These are phyloP conservation scores for Leptura quadrifasciata DNA, from an alignment of 2,888 invertebrate genomes.

Conservation along the genomic window DNA sequence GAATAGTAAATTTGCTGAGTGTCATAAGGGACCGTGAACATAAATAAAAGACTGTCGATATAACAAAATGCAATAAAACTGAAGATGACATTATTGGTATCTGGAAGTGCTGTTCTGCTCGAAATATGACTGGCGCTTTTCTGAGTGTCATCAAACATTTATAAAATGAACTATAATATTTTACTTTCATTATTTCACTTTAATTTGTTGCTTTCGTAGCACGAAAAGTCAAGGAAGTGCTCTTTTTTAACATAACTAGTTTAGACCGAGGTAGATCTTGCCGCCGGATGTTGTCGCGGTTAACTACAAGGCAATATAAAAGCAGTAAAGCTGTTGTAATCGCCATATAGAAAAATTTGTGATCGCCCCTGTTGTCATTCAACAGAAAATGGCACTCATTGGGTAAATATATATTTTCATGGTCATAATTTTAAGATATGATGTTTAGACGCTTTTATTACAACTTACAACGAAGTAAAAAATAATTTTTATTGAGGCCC, in stretches of 20 bases:
- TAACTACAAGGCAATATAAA: too few species aligned
- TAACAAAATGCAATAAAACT: slow-evolving; percentile 30
- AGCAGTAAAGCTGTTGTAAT: too few species aligned
- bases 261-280: neutral
- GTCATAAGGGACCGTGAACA: slow-evolving; percentile 6
- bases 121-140: slow-evolving; percentile 1
- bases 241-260: neutral
- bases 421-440: too few species aligned
- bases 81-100: slow-evolving; percentile 28
- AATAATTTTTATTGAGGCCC: too few species aligned
- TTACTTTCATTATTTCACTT: slow-evolving; percentile 14
- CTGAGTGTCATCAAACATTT: slow-evolving; percentile 1
- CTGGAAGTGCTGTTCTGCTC: slow-evolving; percentile 15
- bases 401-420: too few species aligned
- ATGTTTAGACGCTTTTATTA: too few species aligned
- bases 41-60: slow-evolving; percentile 17
- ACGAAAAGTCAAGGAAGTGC: neutral
- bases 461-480: too few species aligned
- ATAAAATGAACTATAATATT: slow-evolving; percentile 10
- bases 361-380: too few species aligned
- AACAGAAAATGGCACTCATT: too few species aligned
- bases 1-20: slow-evolving; percentile 3
- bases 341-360: too few species aligned
- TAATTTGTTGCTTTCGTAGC: neutral
- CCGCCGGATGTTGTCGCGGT: too few species aligned